These are phyloP conservation scores for Calameuta filiformis DNA, from an alignment of 2,888 invertebrate genomes.

Conservation along the genomic window DNA sequence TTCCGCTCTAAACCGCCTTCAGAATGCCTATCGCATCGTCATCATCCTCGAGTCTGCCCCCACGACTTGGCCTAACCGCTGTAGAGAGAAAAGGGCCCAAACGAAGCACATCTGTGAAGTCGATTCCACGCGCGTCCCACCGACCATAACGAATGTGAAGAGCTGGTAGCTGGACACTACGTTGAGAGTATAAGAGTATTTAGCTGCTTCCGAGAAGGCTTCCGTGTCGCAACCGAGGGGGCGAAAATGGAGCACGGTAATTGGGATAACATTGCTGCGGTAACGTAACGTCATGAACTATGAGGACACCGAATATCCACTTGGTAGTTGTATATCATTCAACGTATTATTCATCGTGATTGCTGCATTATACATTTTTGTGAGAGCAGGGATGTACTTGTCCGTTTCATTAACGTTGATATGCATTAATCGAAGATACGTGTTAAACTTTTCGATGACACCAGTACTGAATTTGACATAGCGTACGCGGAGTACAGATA, in stretches of 20 bases:
- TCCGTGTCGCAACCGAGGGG: not conserved
- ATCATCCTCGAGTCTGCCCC: not conserved
- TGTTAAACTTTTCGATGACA: not conserved
- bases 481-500: no score
- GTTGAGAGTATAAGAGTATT: not conserved
- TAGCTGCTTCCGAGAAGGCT: not conserved
- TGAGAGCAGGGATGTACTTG: not conserved
- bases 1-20: not conserved
- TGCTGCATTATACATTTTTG: not conserved
- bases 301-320: not conserved
- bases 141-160: not conserved
- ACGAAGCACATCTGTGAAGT: not conserved
- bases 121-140: not conserved
- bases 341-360: not conserved
- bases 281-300: not conserved
- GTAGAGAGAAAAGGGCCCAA: not conserved
- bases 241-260: not conserved
- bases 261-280: not conserved
- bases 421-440: not conserved
- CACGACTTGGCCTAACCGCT: not conserved
- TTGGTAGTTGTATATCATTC: not conserved
- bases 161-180: not conserved
- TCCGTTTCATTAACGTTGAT: not conserved
- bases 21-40: conserved; percentile 5
- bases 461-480: no score